A percentile compares a stretch with the other conserved stretches of the same genome.
phyloP scores from a whole-genome alignment of 1,140 invertebrate genomes.

The Rhopalosiphum maidis region DNA sequence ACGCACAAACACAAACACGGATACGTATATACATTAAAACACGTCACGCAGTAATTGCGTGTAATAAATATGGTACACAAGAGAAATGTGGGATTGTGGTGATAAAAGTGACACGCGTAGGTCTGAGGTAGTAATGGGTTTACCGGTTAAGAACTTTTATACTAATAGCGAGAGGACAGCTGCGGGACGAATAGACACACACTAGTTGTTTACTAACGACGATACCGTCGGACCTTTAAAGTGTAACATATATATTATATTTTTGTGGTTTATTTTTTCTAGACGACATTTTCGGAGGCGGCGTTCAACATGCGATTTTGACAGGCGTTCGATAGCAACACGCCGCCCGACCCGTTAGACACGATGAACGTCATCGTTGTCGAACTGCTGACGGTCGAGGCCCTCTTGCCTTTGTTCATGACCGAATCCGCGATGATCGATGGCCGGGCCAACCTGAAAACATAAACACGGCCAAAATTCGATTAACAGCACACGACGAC shows the following conservation, averaged over 20 bases:
- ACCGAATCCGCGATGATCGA: slow-evolving; percentile 45
- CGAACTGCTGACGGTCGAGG: slow-evolving; percentile 50
- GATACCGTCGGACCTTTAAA: background rate
- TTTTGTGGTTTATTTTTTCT: background rate
- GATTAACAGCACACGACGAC: background rate
- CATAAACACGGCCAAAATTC: background rate
- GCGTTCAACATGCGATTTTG: slow-evolving; percentile 40
- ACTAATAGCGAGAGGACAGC: background rate
- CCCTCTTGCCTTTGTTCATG: slow-evolving; percentile 43
- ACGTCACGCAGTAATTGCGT: background rate
- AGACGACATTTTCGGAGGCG: slow-evolving; percentile 36
- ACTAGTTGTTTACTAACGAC: background rate
- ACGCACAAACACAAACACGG: background rate
- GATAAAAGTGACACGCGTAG: background rate
- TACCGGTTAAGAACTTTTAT: background rate
- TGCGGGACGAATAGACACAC: background rate
- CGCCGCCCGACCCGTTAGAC: slow-evolving; percentile 13
- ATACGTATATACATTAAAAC: background rate
- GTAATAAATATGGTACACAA: background rate
- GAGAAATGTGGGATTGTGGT: background rate
- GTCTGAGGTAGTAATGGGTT: background rate
- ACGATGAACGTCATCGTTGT: slow-evolving; percentile 54
- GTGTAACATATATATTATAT: background rate
- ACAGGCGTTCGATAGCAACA: slow-evolving; percentile 23
- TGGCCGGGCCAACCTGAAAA: slow-evolving; percentile 44